Conservation (phyloP, 2,797 vertebrate species). For the Anolis apletophallus region DNA sequence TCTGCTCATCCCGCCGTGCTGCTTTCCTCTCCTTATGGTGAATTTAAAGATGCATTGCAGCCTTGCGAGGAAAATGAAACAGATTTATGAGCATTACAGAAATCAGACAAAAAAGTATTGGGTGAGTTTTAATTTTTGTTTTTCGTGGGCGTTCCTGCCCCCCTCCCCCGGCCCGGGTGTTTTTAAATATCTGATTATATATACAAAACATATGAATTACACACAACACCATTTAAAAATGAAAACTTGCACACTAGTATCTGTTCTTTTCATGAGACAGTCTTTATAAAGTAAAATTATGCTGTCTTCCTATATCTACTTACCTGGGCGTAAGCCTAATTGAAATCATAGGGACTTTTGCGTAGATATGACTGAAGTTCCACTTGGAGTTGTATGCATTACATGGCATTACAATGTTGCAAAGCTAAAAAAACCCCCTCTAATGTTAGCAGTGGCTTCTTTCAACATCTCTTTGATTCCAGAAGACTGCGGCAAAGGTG, state of each 20-base stretch:
- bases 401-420: constrained; percentile 32
- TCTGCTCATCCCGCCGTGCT: too few species aligned
- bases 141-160: too few species aligned
- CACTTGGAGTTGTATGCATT: background rate
- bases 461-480: constrained; percentile 48
- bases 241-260: background rate
- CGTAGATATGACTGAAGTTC: background rate
- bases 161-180: too few species aligned
- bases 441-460: constrained; percentile 34
- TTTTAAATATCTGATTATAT: too few species aligned
- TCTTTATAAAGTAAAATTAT: constrained; percentile 63
- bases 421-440: constrained; percentile 32
- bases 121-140: too few species aligned
- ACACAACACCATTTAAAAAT: too few species aligned
- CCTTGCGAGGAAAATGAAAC: too few species aligned
- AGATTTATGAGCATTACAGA: too few species aligned
- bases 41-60: too few species aligned
- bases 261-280: constrained; percentile 73
- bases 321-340: background rate
- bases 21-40: too few species aligned
- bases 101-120: too few species aligned
- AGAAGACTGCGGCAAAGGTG: constrained; percentile 20
- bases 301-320: constrained; percentile 4
- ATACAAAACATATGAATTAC: too few species aligned
- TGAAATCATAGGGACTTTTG: background rate